phyloP scores from a whole-genome alignment of 2,888 invertebrate species.

The Steinernema hermaphroditum region DNA sequence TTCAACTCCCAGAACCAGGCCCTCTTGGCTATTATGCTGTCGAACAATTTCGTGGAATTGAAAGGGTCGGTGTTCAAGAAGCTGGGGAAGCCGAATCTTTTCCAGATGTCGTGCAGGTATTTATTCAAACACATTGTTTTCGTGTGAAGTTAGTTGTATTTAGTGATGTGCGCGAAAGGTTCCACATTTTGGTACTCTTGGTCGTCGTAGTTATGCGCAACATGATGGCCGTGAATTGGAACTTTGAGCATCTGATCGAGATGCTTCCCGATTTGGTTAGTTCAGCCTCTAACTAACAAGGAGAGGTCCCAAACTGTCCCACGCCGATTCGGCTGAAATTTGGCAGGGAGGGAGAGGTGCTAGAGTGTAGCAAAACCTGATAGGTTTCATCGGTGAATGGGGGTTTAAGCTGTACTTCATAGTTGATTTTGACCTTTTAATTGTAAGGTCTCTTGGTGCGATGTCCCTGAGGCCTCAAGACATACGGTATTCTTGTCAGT shows the following conservation, averaged over 20 bases:
- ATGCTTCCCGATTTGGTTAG: conserved; percentile 63
- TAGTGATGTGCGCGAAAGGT: conserved; percentile 92
- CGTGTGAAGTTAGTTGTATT: conserved; percentile 33
- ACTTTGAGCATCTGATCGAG: conserved; percentile 70
- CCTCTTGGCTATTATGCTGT: conserved; percentile 97
- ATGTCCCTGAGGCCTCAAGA: no score
- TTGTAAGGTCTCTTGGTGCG: no score
- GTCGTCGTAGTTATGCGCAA: conserved; percentile 93
- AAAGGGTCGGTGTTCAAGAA: conserved; percentile 98
- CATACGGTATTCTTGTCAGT: no score
- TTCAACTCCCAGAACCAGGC: conserved; percentile 98
- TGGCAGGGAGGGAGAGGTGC: no score
- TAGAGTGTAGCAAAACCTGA: no score
- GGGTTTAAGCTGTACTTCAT: no score
- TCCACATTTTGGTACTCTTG: conserved; percentile 86
- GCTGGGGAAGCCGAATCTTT: conserved; percentile 96
- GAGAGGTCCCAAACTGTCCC: no score
- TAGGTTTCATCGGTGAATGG: no score
- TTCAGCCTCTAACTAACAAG: neutral
- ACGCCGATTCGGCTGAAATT: no score
- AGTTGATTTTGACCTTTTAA: no score
- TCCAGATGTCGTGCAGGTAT: conserved; percentile 80
- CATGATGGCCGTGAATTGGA: conserved; percentile 97
- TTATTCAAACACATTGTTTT: conserved; percentile 13
- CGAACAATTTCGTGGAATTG: conserved; percentile 99